These are phyloP conservation scores for Anneissia japonica DNA, from an alignment of 35 echinoderm and acorn worm species.

Conservation along the genomic window DNA sequence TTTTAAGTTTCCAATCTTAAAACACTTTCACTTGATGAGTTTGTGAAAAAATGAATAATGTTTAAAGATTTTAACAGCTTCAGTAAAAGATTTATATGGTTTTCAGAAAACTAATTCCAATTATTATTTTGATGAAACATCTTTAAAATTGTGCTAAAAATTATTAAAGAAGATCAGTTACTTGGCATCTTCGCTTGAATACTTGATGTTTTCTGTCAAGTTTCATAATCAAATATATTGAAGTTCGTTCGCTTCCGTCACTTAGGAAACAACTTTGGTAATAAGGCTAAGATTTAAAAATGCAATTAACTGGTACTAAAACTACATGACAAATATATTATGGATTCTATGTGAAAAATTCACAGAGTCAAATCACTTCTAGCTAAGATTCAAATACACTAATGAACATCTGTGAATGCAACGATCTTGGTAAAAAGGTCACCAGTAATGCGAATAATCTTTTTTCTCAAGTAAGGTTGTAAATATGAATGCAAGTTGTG, in stretches of 20 bases:
- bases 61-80: neutral
- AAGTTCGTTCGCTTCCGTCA: neutral
- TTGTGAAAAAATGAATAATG: no score
- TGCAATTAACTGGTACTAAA: neutral
- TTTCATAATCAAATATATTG: neutral
- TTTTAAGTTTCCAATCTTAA: no score
- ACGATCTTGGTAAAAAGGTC: neutral
- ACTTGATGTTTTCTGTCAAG: neutral
- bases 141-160: neutral
- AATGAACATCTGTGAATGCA: neutral
- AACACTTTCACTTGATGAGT: no score
- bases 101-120: neutral
- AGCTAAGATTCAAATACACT: neutral
- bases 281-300: neutral
- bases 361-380: neutral
- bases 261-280: neutral
- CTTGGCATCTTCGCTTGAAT: neutral
- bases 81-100: neutral
- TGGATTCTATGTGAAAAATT: neutral
- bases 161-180: neutral
- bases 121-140: neutral
- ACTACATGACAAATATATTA: constrained; percentile 2
- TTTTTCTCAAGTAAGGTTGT: neutral
- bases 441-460: neutral
- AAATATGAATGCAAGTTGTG: neutral